Evolutionary conservation across 2,113 vertebrate genomes (phyloP).

Genomic region (Paramormyrops kingsleyae): DNA sequence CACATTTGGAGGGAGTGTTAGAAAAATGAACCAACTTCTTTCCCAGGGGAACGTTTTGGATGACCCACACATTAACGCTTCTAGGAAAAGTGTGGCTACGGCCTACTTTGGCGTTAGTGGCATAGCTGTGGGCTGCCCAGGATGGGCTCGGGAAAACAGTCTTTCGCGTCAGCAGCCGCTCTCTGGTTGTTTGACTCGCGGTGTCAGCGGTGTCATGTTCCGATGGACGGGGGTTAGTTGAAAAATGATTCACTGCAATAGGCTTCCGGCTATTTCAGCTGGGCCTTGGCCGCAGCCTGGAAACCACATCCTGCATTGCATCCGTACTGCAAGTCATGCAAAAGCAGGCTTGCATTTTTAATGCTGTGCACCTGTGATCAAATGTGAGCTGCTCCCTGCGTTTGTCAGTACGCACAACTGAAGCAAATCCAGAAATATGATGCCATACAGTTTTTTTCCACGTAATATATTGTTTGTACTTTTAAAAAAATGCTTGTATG

Average conservation of each 20-base stretch:
- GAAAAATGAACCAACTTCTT: background rate
- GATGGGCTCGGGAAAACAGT: background rate
- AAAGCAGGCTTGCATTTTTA: background rate
- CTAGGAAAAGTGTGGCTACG: background rate
- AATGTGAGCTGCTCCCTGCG: background rate
- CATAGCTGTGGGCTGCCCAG: background rate
- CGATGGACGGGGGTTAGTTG: background rate
- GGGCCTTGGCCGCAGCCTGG: background rate
- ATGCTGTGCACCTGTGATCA: background rate
- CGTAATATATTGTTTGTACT: background rate
- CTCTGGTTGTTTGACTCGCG: background rate
- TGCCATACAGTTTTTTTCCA: background rate
- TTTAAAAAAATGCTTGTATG: background rate
- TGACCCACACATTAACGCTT: background rate
- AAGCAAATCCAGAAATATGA: background rate
- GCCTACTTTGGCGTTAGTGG: background rate
- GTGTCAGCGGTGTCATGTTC: background rate
- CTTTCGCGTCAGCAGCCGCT: background rate
- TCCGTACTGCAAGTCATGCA: background rate
- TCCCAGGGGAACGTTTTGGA: background rate
- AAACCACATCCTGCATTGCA: constrained; percentile 2
- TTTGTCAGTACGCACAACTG: background rate
- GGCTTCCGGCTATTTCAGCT: constrained; percentile 6
- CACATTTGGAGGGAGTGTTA: background rate
- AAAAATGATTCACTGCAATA: background rate